Evolutionary conservation across 2,888 invertebrate species (phyloP), one percentile per base, ranked within the genome.

Genomic region (Torymus texanus): DNA sequence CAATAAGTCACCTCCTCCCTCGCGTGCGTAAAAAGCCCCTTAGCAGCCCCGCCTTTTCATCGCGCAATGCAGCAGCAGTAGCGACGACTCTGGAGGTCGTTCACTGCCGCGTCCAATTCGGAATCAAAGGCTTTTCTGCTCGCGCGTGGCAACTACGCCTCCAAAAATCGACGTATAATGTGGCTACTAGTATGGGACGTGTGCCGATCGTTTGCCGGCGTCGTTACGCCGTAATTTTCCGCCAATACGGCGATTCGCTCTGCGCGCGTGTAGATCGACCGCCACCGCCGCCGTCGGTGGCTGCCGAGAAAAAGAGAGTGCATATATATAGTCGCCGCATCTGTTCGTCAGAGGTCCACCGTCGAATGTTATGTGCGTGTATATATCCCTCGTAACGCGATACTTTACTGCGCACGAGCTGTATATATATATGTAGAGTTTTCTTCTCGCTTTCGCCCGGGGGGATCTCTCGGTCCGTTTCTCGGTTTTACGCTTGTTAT

Each of bases 401-500:
- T 78, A 71, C 72, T 56, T 24, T n/a, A 16, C 70, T 24, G 41
- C 41, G 41, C 41, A 8, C 41, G 5, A 29, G 24, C 24, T 29
- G 29, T 29, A 5, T 29, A 29, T 29, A 29, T n/a, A 29, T 29
- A 3, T 5, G 29, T n/a, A 29, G 29, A 29, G 8, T 62, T 73
- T 61, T 41, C 5, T 50, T 71, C 59, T 51, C 53, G 56, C 29
- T 55, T 41, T 65, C 51, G 56, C 55, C 55, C 18, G 21, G 14
- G 56, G 12, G 51, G 41, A 21, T 21, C 21, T 51, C 24, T 41
- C 41, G 41, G 41, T 8, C 53, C 24, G 41, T 67, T 72, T 72
- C 72, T 61, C 24, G 58, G 70, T 75, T 75, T 68, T 75, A 55
- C 29, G 71, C 63, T 41, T 63, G 77, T 77, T 77, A 77, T 66